Base-by-base conservation (phyloP, 2,113 vertebrate species). In the Aegithalos caudatus region DNA sequence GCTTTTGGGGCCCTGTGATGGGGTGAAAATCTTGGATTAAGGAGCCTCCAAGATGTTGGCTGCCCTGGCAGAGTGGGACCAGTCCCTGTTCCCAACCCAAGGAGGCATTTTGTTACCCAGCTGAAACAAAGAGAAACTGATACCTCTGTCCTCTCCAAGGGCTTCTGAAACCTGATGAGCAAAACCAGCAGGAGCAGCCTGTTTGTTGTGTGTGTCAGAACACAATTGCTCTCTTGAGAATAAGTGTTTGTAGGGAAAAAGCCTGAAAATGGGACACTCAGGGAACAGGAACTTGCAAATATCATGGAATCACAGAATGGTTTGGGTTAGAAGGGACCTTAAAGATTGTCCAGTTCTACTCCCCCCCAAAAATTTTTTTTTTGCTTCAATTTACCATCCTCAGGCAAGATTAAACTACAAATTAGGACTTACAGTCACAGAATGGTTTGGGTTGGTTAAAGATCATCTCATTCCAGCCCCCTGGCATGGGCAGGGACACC, bases 291-390 rank as follows among this genome's bases (percentile, higher is more conserved):
- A 13, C 5, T 9, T 72, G 20, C 25, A 2, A 47, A 61, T 37
- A 15, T 33, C 2, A 9, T 11, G 13, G 31, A 16, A 33, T 48
- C 20, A 1, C 25, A 14, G 47, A 12, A 15, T 31, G n/a, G 17
- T 27, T 82, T 67, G 87, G n/a, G 40, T 48, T 23, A 0, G n/a
- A 76, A 47, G 25, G 21, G 27, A 27, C 33, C 11, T 33, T 22
- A 38, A 60, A 33, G 3, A 1, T 12, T 0, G 0, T 23, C 44
- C 17, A 25, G 51, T 31, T 3, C 51, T 4, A 40, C n/a, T n/a
- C n/a, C n/a, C n/a, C n/a, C n/a, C n/a, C n/a, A n/a, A n/a, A n/a
- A n/a, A n/a, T n/a, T n/a, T n/a, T n/a, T n/a, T n/a, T n/a, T n/a
- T n/a, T n/a, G n/a, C n/a, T n/a, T n/a, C n/a, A n/a, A n/a, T n/a